Evolutionary conservation across 2,113 vertebrate genomes (phyloP).

Genomic region (Oryzias woworae): DNA sequence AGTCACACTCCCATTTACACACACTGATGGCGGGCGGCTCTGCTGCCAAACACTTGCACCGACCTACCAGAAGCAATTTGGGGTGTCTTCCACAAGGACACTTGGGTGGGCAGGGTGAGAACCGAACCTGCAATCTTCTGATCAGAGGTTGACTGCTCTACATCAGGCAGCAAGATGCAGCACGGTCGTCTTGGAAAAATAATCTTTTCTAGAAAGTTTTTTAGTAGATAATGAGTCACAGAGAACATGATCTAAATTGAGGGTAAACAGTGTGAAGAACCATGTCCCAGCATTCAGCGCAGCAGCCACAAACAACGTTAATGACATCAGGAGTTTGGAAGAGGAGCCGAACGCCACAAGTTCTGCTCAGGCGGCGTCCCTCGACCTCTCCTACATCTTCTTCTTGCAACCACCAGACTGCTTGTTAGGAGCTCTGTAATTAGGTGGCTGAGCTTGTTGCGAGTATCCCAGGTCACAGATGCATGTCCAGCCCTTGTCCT

Average conservation of each 20-base stretch:
- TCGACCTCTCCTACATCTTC: conserved; percentile 47
- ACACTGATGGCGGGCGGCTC: no score
- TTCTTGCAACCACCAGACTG: conserved; percentile 76
- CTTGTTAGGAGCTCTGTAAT: conserved; percentile 93
- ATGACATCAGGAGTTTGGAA: conserved; percentile 57
- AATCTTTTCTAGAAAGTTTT: no score
- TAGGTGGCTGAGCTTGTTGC: conserved; percentile 86
- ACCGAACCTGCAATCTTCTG: no score
- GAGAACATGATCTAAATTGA: conserved; percentile 47
- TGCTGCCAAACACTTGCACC: no score
- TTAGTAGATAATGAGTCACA: conserved; percentile 28
- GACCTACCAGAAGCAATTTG: no score
- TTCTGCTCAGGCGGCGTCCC: conserved; percentile 43
- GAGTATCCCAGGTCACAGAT: conserved; percentile 92
- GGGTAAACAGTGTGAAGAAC: conserved; percentile 39
- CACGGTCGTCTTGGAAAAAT: no score
- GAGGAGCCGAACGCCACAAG: conserved; percentile 34
- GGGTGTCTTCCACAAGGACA: no score
- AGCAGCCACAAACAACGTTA: conserved; percentile 65
- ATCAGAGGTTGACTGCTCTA: no score
- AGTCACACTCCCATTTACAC: no score
- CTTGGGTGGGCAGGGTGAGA: no score
- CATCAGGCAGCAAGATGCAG: no score
- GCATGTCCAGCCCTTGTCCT: conserved; percentile 94
- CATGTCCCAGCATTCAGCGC: conserved; percentile 61